Percentiles rank a stretch among this genome's conserved stretches.
phyloP scores from a whole-genome alignment of 2,888 invertebrate genomes.

The Calliphora vomitoria region DNA sequence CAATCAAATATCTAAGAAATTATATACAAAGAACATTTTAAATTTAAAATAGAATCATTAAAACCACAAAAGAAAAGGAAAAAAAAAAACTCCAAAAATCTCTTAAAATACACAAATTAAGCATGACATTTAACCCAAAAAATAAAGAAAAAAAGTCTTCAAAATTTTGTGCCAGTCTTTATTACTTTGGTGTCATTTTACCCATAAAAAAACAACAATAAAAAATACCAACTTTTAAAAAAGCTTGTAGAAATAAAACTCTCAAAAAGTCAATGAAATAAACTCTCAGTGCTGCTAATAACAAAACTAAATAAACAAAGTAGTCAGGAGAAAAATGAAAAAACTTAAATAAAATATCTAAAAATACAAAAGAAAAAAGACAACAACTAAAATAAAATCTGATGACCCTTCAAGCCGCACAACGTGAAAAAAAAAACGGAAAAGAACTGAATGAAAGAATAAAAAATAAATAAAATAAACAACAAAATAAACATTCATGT shows the following conservation, averaged over 20 bases:
- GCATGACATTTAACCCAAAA: slow-evolving; percentile 19
- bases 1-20: background rate
- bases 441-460: slow-evolving; percentile 25
- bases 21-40: background rate
- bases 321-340: background rate
- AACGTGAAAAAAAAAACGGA: background rate
- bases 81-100: background rate
- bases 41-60: background rate
- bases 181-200: slow-evolving; percentile 2
- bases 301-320: slow-evolving; percentile 43
- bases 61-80: background rate
- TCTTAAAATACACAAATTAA: slow-evolving; percentile 18
- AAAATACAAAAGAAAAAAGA: slow-evolving; percentile 18
- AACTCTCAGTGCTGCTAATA: slow-evolving; percentile 24
- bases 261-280: background rate
- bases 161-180: background rate
- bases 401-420: slow-evolving; percentile 58
- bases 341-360: background rate
- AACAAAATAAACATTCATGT: slow-evolving; percentile 49
- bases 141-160: background rate
- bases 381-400: slow-evolving; percentile 40
- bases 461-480: slow-evolving; percentile 28
- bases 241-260: background rate
- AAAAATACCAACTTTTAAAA: background rate
- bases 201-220: background rate